Base-by-base conservation (phyloP, 2,113 vertebrate species). In the Cephalopholis sonnerati region DNA sequence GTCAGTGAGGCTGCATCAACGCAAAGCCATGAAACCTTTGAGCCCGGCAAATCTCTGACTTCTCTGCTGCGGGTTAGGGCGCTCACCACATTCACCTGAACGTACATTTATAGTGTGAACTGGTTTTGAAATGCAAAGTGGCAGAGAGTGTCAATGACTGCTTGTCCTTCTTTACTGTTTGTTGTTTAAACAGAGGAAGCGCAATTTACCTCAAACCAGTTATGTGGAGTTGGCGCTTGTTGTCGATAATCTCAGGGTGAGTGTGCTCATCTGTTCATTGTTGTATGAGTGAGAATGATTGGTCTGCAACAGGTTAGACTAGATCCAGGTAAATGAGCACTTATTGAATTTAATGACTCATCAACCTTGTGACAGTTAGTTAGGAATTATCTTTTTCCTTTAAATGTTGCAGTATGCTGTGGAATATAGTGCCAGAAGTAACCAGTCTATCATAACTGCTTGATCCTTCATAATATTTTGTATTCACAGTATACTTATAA, bases 181-280 rank as follows among this genome's bases (percentile, higher is more conserved):
- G 57, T 91, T 86, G 57, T 18, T 90, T 83, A 59, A 87, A 85
- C 93, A 98, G 97, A 94, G 75, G 81, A 96, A 95, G 84, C 88
- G 97, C 75, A 94, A 85, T 67, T 88, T 97, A 73, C 95, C 97
- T 24, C 92, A 94, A 73, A 96, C 94, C 63, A 96, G 94, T 85
- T 98, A 96, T 5, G 91, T 98, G 41, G 97, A 98, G 89, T 82
- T 98, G 86, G 96, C 90, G 9, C 79, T 97, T 74, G 96, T 98
- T 64, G 96, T 96, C 24, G 97, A 98, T 90, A 89, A 97, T 59
- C 83, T 92, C 39, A 96, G 96, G 94, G 97, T 98, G 91, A 94
- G 89, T 82, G 11, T 16, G 48, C 53, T 24, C 25, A 7, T 66
- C 22, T 81, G 7, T 67, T 63, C 5, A 51, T 11, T 74, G 4